Base-by-base conservation (phyloP, 2,113 vertebrate genomes). In the Misgurnus anguillicaudatus region DNA sequence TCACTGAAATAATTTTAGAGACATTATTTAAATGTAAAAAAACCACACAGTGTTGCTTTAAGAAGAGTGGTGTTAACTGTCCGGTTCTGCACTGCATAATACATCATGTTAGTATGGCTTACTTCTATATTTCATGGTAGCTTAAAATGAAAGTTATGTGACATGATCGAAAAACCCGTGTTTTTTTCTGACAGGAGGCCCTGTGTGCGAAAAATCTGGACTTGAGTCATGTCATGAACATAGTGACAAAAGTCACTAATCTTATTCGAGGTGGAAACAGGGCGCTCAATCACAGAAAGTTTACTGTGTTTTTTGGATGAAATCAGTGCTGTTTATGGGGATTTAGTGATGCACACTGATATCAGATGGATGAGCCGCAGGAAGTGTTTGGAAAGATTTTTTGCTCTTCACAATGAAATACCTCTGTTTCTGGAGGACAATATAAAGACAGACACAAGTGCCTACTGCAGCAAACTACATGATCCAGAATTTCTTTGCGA, bases 241-340 rank as follows among this genome's bases (percentile, higher is more conserved):
- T 76, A 8, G 65, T 71, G 11, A 82, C 74, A 1, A 77, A 71
- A 31, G 75, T 82, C 36, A 82, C 73, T 11, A 77, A 82, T 78
- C 45, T 79, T 47, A 82, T 79, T 65, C 17, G 42, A 79, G 68
- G 70, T 8, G 77, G 77, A 21, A 79, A 75, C 62, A 79, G 61
- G 16, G 60, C 41, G 0, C 81, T 73, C 3, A 74, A 47, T 79
- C 81, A 79, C n/a, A 57, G 77, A 51, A 82, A 39, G 55, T 82
- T 79, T 51, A 21, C 38, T 17, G 69, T 48, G 4, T n/a, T 83
- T 79, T 75, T 75, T 83, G 24, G 71, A 80, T 47, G 47, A 80
- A 31, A 63, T 76, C 63, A 48, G 41, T 47, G 36, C 64, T 6
- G 45, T 47, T 53, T 78, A 82, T 78, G 60, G 75, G 19, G 19